phyloP scores from a whole-genome alignment of 2,888 invertebrate species.

The Spialia ferax region DNA sequence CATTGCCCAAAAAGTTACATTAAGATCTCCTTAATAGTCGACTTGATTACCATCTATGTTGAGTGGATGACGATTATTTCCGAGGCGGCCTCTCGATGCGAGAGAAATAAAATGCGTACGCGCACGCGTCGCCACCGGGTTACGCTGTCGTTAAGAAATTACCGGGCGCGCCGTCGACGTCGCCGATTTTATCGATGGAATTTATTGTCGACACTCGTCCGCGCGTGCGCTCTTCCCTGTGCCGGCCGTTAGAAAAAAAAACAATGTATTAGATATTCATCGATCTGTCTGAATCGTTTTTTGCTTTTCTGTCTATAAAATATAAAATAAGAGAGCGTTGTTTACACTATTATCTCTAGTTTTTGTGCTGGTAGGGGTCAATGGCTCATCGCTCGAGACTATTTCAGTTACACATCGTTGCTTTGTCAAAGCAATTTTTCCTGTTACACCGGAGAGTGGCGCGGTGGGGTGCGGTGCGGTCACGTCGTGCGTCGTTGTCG shows the following conservation, averaged over 20 bases:
- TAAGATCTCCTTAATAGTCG: slow-evolving; percentile 81
- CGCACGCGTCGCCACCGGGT: slow-evolving; percentile 85
- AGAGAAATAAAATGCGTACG: slow-evolving; percentile 82
- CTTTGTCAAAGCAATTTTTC: slow-evolving; percentile 67
- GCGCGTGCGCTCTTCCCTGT: slow-evolving; percentile 63
- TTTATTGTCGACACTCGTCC: slow-evolving; percentile 80
- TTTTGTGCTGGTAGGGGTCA: slow-evolving; percentile 26
- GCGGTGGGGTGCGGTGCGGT: slow-evolving; percentile 54
- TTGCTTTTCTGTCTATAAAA: slow-evolving; percentile 26
- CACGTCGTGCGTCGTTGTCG: slow-evolving; percentile 56
- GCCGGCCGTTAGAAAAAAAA: slow-evolving; percentile 56
- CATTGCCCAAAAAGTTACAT: slow-evolving; percentile 74
- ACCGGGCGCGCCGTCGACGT: slow-evolving; percentile 77
- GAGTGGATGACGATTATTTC: slow-evolving; percentile 85
- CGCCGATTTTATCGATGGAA: slow-evolving; percentile 86
- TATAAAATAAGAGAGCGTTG: slow-evolving; percentile 26
- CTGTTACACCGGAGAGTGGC: slow-evolving; percentile 63
- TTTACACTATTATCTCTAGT: slow-evolving; percentile 34
- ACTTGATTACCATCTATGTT: slow-evolving; percentile 84
- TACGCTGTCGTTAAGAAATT: slow-evolving; percentile 86
- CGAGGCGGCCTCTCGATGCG: slow-evolving; percentile 78
- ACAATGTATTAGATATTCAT: slow-evolving; percentile 46
- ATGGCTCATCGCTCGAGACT: slow-evolving; percentile 23
- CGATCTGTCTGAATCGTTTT: slow-evolving; percentile 25
- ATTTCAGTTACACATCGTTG: slow-evolving; percentile 33